Evolutionary conservation across 23 tunicate genomes (phyloP).

Genomic region (Clavelina lepadiformis): DNA sequence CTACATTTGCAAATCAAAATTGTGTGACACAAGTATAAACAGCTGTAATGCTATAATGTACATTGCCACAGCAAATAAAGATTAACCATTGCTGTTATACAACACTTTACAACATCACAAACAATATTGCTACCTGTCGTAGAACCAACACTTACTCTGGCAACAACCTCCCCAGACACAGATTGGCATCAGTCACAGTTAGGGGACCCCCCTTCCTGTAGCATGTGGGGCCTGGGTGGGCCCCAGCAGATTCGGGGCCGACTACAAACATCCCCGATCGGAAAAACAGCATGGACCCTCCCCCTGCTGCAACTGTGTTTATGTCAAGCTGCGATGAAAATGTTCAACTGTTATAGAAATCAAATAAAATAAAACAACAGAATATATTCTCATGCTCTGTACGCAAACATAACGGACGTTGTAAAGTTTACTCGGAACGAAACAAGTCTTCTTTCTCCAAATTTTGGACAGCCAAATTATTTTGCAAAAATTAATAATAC

Average conservation of each 20-base stretch:
- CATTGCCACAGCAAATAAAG: neutral
- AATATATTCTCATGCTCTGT: neutral
- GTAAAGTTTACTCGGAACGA: too few relatives aligned
- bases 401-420: too few relatives aligned
- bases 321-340: constrained; percentile 75
- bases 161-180: constrained; percentile 80
- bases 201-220: constrained; percentile 94
- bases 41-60: too few relatives aligned
- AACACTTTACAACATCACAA: neutral
- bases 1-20: too few relatives aligned
- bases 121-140: neutral
- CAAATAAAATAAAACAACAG: too few relatives aligned
- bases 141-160: constrained; percentile 55
- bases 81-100: neutral
- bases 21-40: too few relatives aligned
- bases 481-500: too few relatives aligned
- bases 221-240: constrained; percentile 98
- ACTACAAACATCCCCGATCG: constrained; percentile 87
- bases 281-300: constrained; percentile 91
- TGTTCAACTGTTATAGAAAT: too few relatives aligned
- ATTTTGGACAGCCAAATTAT: too few relatives aligned
- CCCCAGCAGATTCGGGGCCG: constrained; percentile 98
- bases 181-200: constrained; percentile 94
- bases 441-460: too few relatives aligned
- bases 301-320: constrained; percentile 99